These are phyloP conservation scores for Watsonalla cultraria DNA, from an alignment of 2,888 invertebrate species.

Conservation along the genomic window DNA sequence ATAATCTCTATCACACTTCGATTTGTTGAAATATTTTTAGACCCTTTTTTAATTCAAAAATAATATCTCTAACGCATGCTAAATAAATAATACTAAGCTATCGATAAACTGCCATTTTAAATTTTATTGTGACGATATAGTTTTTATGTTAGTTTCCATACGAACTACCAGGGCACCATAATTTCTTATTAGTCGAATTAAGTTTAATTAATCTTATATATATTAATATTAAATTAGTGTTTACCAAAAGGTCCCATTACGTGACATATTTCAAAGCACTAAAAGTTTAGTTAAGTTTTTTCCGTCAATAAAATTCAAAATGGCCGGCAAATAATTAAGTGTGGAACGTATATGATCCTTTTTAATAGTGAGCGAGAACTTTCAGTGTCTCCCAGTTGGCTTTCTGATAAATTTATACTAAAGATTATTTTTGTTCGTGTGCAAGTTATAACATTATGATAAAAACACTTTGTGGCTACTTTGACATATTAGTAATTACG, in stretches of 20 bases:
- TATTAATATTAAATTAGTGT: not conserved
- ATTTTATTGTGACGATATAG: constrained; percentile 26
- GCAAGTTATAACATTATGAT: too few species aligned
- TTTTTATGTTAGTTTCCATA: constrained; percentile 9
- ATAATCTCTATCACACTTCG: constrained; percentile 47
- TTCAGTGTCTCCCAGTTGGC: constrained; percentile 12
- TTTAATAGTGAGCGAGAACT: constrained; percentile 32
- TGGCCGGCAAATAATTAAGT: constrained; percentile 42
- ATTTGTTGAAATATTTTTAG: constrained; percentile 42
- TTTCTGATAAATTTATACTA: not conserved
- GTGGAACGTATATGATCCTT: constrained; percentile 50
- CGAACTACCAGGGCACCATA: constrained; percentile 2
- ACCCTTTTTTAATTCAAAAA: constrained; percentile 38
- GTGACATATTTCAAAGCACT: not conserved
- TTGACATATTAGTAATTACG: not conserved
- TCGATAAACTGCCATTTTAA: constrained; percentile 37
- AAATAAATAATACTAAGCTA: constrained; percentile 72
- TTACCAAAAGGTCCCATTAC: not conserved
- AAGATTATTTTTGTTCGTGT: too few species aligned
- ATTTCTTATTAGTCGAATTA: not conserved
- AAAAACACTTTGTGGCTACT: too few species aligned
- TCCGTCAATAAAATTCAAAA: constrained; percentile 43
- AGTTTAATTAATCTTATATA: not conserved
- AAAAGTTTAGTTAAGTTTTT: not conserved
- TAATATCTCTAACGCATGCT: constrained; percentile 62